These are phyloP conservation scores for Chlorodrepanis virens DNA, from an alignment of 2,113 vertebrate genomes.

Conservation along the genomic window DNA sequence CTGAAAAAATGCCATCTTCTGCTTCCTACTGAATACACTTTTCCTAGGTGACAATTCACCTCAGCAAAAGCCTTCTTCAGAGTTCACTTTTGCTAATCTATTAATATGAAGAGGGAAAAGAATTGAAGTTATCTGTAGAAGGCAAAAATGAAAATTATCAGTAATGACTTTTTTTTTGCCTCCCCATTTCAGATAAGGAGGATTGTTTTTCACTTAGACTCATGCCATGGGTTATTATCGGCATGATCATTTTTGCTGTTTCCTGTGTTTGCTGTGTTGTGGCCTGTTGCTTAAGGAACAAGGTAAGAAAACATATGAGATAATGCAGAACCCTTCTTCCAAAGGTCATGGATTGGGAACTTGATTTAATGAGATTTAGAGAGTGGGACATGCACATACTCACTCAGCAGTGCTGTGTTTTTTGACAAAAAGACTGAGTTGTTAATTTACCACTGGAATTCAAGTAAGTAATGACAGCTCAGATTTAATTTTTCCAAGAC, in stretches of 20 bases:
- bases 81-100: not conserved
- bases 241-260: constrained; percentile 23
- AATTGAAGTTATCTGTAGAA: not conserved
- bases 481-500: constrained; percentile 24
- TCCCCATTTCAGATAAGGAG: constrained; percentile 14
- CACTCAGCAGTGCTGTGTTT: not conserved
- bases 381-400: not conserved
- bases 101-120: not conserved
- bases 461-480: not conserved
- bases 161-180: not conserved
- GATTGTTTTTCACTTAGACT: constrained; percentile 41
- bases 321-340: not conserved
- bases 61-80: not conserved
- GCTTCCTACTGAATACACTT: not conserved
- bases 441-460: constrained; percentile 20
- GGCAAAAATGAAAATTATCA: not conserved
- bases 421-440: not conserved
- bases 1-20: not conserved
- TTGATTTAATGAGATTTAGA: not conserved
- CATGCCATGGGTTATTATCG: constrained; percentile 58
- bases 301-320: constrained; percentile 50
- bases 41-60: not conserved
- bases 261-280: constrained; percentile 34
- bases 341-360: not conserved
- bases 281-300: constrained; percentile 56